Percentiles rank a stretch among this genome's conserved stretches.
Evolutionary conservation across 2,113 vertebrate species (phyloP).

Genomic region (Athene noctua): DNA sequence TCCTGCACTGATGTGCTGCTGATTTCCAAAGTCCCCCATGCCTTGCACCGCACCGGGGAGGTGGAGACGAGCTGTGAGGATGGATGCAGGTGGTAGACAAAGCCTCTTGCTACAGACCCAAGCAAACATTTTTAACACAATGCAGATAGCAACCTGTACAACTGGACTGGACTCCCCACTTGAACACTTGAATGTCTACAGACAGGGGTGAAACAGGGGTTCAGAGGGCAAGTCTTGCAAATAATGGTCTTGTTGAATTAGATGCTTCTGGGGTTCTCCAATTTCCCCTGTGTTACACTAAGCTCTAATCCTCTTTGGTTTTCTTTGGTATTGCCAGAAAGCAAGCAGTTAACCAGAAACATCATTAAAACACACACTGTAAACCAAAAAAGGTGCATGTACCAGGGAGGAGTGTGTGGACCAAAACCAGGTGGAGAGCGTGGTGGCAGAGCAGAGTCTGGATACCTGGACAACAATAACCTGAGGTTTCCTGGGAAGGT

Average conservation of each 20-base stretch:
- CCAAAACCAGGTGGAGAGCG: not conserved
- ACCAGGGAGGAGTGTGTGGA: not conserved
- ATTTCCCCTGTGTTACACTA: not conserved
- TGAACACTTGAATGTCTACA: not conserved
- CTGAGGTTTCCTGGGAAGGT: not conserved
- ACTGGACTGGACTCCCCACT: not conserved
- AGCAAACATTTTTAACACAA: not conserved
- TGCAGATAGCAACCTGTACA: not conserved
- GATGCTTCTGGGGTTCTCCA: not conserved
- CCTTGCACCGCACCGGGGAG: not conserved
- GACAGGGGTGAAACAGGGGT: not conserved
- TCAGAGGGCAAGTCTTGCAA: not conserved
- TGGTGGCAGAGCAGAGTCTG: fast-evolving
- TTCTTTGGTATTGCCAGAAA: not conserved
- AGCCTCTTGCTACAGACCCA: not conserved
- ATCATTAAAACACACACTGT: fast-evolving
- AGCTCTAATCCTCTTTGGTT: not conserved
- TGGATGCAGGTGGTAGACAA: not conserved
- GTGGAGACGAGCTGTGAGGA: not conserved
- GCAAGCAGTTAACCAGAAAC: not conserved
- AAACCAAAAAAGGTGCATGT: not conserved
- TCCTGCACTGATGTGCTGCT: not conserved
- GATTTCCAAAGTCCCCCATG: not conserved
- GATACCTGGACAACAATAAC: not conserved
- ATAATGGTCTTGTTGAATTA: not conserved